Base-by-base conservation (phyloP, 2,888 invertebrate genomes). In the Tipula vernalis region DNA sequence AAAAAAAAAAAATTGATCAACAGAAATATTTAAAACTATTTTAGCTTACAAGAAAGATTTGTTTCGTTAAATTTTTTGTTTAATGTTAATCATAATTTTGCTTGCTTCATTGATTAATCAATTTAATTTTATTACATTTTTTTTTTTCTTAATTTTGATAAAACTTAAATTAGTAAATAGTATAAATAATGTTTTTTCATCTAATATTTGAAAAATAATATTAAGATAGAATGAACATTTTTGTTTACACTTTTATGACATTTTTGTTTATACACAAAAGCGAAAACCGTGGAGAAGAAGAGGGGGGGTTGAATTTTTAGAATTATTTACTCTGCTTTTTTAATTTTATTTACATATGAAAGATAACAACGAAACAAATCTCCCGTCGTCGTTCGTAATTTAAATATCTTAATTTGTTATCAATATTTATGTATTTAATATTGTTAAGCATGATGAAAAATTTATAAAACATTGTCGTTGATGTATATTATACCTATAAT, bases 121-220 rank as follows among this genome's bases (percentile, higher is more conserved):
- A 57, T 57, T 28, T 39, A 39, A 15, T 51, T 51, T 44, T 44
- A 44, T 28, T 44, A 44, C 44, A 51, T 51, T n/a, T 6, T 12
- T 28, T 18, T 71, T 71, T 71, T 28, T 39, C 5, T 71, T 10
- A 71, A 28, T 57, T 57, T 57, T n/a, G 15, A 39, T 57, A 15
- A 57, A 57, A 15, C 51, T 15, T 71, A 28, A 71, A 18, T 71
- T 71, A 28, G 3, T 71, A 28, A 71, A 28, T 57, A 57, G 51
- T 71, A 28, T 28, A 28, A 28, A 71, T 71, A 71, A 51, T 10
- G 8, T 71, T 71, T 71, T 12, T 71, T 71, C 71, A 8, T 71
- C 71, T 71, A 71, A 71, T 71, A 71, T 71, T 71, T 71, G 71
- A 71, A 71, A 71, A 71, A 71, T 71, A 71, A 71, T 71, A 71